Evolutionary conservation across 2,888 invertebrate species (phyloP).

Genomic region (Hermaeophaga mercurialis): DNA sequence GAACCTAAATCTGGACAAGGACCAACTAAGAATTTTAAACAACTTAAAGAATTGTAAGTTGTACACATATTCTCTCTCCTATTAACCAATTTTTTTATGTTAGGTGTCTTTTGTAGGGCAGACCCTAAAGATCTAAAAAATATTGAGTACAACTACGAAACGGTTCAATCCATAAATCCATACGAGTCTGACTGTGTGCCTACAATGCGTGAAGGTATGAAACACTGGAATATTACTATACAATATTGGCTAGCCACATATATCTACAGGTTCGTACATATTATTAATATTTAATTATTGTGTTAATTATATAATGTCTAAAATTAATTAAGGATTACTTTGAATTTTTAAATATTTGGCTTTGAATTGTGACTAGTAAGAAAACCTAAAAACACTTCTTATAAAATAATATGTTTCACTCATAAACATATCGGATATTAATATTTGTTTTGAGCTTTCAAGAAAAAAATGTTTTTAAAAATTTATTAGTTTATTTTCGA

Average conservation of each 20-base stretch:
- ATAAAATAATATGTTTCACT: too few species aligned
- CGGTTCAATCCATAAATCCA: constrained; percentile 84
- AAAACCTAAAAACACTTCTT: too few species aligned
- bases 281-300: background rate
- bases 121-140: constrained; percentile 32
- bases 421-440: too few species aligned
- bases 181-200: constrained; percentile 81
- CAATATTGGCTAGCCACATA: constrained; percentile 96
- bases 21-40: constrained; percentile 74
- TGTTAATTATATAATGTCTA: background rate
- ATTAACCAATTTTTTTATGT: background rate
- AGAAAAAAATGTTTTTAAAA: too few species aligned
- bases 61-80: background rate
- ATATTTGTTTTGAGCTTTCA: too few species aligned
- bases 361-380: too few species aligned
- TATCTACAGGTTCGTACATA: constrained; percentile 70
- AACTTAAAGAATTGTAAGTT: constrained; percentile 56
- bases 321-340: too few species aligned
- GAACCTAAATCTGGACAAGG: constrained; percentile 83
- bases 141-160: constrained; percentile 73
- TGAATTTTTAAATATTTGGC: too few species aligned
- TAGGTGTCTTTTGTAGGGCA: constrained; percentile 19
- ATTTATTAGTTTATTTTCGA: too few species aligned
- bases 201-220: constrained; percentile 86
- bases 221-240: constrained; percentile 93